phyloP scores from a whole-genome alignment of 2,797 vertebrate species.

The Tadarida brasiliensis region DNA sequence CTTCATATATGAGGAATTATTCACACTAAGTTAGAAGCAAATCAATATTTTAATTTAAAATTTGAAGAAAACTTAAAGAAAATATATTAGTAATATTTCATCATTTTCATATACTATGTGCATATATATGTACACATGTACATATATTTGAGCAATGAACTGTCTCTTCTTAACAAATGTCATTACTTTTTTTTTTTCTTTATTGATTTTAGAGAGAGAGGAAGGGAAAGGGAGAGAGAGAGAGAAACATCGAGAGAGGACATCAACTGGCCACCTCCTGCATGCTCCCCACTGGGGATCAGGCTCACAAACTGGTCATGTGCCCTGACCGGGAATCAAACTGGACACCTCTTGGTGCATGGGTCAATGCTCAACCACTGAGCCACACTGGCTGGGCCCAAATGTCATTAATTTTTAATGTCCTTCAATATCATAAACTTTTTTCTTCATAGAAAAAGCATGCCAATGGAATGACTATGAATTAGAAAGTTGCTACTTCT shows the following conservation, averaged over 20 bases:
- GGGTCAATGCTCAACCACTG: too few relatives aligned
- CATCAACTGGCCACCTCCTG: too few relatives aligned
- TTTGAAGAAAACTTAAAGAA: slow-evolving; percentile 10
- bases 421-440: background rate
- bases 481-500: background rate
- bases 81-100: background rate
- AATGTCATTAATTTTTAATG: background rate
- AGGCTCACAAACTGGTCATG: too few relatives aligned
- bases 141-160: background rate
- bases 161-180: background rate
- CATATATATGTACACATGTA: accelerated
- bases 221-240: too few relatives aligned
- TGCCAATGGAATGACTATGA: background rate
- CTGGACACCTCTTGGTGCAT: too few relatives aligned
- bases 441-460: background rate
- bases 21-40: background rate
- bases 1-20: background rate
- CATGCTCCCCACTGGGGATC: too few relatives aligned
- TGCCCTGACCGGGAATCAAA: too few relatives aligned
- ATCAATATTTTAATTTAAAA: background rate
- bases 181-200: background rate
- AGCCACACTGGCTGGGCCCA: too few relatives aligned
- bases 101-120: background rate
- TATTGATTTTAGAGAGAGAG: too few relatives aligned
- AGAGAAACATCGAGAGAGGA: too few relatives aligned